Evolutionary conservation across 2,797 vertebrate genomes (phyloP).

Genomic region (Gambelia wislizenii): DNA sequence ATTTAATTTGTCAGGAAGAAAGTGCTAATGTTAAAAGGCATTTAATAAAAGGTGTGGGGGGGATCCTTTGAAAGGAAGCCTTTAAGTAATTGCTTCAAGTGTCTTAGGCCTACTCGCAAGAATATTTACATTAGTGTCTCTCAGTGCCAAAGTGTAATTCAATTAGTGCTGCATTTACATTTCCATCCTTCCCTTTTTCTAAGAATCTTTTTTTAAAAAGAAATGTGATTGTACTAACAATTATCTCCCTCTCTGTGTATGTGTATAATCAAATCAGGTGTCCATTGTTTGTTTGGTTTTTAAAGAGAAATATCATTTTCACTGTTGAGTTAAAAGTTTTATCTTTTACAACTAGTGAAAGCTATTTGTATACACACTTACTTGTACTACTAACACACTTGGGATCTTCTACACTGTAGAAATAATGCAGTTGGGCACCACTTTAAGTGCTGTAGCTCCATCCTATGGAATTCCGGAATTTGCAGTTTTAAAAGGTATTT

Average conservation of each 20-base stretch:
- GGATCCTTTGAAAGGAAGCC: slow-evolving; percentile 93
- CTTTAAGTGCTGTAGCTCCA: too few species aligned
- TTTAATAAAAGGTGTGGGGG: slow-evolving; percentile 89
- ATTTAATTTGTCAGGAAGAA: slow-evolving; percentile 99
- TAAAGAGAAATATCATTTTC: slow-evolving; percentile 36
- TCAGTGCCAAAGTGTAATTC: slow-evolving; percentile 92
- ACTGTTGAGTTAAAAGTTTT: slow-evolving; percentile 38
- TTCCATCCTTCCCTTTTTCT: slow-evolving; percentile 69
- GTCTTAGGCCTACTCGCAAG: slow-evolving; percentile 90
- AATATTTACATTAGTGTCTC: slow-evolving; percentile 99
- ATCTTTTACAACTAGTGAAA: neutral
- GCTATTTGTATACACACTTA: slow-evolving; percentile 3
- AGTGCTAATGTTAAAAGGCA: slow-evolving; percentile 99
- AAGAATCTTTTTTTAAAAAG: slow-evolving; percentile 80
- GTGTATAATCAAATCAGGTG: slow-evolving; percentile 68
- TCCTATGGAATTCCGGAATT: too few species aligned
- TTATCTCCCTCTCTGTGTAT: slow-evolving; percentile 38
- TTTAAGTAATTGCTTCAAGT: slow-evolving; percentile 98
- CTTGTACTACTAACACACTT: too few species aligned
- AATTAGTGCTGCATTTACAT: slow-evolving; percentile 92
- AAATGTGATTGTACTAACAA: slow-evolving; percentile 86
- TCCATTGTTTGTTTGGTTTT: slow-evolving; percentile 59
- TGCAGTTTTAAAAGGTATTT: too few species aligned
- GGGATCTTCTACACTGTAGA: too few species aligned
- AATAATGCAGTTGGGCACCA: too few species aligned